Conservation (phyloP, 2,113 vertebrate species). For the Forbesichthys agassizii region DNA sequence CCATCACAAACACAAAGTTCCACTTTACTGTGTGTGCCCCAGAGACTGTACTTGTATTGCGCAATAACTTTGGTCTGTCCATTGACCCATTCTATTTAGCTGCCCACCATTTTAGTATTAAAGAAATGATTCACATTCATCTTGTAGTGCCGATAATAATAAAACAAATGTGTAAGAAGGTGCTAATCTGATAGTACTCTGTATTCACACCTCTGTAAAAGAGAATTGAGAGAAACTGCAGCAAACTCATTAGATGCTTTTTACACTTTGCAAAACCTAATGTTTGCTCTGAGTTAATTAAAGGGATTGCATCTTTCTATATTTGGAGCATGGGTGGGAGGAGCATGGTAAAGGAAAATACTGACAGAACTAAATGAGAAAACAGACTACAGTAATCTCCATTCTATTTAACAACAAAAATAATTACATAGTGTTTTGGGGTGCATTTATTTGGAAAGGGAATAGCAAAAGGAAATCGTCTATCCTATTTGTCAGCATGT, state of each 20-base stretch:
- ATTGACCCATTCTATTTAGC: too few relatives aligned
- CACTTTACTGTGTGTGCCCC: too few relatives aligned
- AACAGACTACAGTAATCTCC: too few relatives aligned
- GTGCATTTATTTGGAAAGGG: too few relatives aligned
- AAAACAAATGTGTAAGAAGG: slow-evolving; percentile 26
- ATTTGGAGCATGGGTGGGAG: not conserved
- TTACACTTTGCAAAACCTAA: not conserved
- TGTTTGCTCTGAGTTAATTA: slow-evolving; percentile 51
- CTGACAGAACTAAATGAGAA: not conserved
- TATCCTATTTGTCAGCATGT: too few relatives aligned
- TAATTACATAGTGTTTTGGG: too few relatives aligned
- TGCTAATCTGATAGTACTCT: slow-evolving; percentile 42
- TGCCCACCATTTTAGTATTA: not conserved
- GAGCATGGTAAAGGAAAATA: not conserved
- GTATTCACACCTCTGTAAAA: slow-evolving; percentile 1
- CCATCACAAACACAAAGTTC: too few relatives aligned
- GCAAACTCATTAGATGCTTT: slow-evolving; percentile 17
- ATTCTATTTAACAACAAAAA: too few relatives aligned
- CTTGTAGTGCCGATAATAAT: not conserved
- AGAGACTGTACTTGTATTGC: too few relatives aligned
- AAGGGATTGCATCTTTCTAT: slow-evolving; percentile 40
- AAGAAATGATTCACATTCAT: not conserved
- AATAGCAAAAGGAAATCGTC: too few relatives aligned
- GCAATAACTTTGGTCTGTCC: too few relatives aligned
- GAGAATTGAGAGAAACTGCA: slow-evolving; percentile 23